These are phyloP conservation scores for Entomobrya multifasciata DNA, from an alignment of 2,888 invertebrate genomes.

Conservation along the genomic window DNA sequence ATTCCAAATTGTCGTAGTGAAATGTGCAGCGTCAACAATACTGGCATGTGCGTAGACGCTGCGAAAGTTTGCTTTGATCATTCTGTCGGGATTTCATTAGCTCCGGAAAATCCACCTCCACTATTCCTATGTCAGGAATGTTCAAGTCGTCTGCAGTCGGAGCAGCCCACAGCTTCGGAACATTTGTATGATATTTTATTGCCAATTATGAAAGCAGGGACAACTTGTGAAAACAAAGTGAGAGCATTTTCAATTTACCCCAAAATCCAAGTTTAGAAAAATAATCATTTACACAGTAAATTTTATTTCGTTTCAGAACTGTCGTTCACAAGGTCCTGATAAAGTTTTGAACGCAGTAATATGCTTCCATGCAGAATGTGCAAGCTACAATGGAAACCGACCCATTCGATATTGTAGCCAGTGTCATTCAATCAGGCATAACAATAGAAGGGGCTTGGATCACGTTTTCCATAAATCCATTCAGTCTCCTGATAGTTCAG, in stretches of 20 bases:
- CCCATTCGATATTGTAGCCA: constrained; percentile 96
- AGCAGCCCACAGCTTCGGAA: constrained; percentile 90
- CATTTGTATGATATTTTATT: constrained; percentile 93
- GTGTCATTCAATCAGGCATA: constrained; percentile 94
- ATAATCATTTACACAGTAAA: background rate
- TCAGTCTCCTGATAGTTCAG: constrained; percentile 93
- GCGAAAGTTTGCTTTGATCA: constrained; percentile 97
- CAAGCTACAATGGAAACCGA: constrained; percentile 95
- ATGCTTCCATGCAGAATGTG: constrained; percentile 88
- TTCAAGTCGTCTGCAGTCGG: constrained; percentile 91
- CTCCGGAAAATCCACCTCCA: constrained; percentile 92
- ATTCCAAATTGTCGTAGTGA: constrained; percentile 90
- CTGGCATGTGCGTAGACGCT: constrained; percentile 91
- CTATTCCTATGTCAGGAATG: constrained; percentile 98
- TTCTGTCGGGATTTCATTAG: constrained; percentile 91
- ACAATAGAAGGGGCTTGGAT: constrained; percentile 91
- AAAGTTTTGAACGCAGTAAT: constrained; percentile 71
- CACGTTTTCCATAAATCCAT: constrained; percentile 95
- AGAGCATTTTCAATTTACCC: background rate
- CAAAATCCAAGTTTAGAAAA: background rate
- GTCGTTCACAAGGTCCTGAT: constrained; percentile 85
- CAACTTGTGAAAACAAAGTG: constrained; percentile 95
- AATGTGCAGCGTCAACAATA: constrained; percentile 87
- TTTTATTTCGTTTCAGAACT: constrained; percentile 86
- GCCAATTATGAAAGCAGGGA: constrained; percentile 93